These are phyloP conservation scores for Alviniconcha marisindica DNA, from an alignment of 1,140 invertebrate species.

Conservation along the genomic window DNA sequence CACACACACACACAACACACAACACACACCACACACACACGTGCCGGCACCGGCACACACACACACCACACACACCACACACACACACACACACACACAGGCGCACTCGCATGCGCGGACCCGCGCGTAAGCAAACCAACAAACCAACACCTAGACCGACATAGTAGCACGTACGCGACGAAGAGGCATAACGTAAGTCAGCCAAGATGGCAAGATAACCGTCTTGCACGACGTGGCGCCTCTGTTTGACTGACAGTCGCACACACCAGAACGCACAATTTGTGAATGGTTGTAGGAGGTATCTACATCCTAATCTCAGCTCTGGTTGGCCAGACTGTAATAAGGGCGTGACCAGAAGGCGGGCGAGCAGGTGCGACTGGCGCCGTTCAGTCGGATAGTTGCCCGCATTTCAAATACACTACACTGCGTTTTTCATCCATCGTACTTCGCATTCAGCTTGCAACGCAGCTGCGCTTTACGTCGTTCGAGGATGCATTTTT, in stretches of 20 bases:
- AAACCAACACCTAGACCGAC: no score
- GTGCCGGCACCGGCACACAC: no score
- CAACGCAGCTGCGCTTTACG: no score
- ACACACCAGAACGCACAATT: background rate
- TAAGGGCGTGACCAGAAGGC: background rate
- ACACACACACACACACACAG: no score
- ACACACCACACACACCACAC: no score
- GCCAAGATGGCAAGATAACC: background rate
- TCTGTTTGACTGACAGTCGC: constrained; percentile 16
- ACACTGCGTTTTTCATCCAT: no score
- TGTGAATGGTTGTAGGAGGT: constrained; percentile 29
- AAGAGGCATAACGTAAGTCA: background rate
- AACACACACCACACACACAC: no score
- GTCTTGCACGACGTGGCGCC: background rate
- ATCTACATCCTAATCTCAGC: background rate
- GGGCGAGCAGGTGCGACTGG: constrained; percentile 26
- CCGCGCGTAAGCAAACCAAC: no score
- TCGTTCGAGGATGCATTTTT: no score
- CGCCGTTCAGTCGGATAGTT: constrained; percentile 22
- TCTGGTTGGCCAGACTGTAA: background rate
- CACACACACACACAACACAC: constrained; percentile 1
- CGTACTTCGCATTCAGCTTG: no score
- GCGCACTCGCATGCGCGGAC: no score
- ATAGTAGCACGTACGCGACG: background rate
- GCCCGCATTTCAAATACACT: constrained; percentile 5